Evolutionary conservation across 2,797 vertebrate genomes (phyloP), one percentile per base, ranked within the genome.

Genomic region (Tapera naevia): DNA sequence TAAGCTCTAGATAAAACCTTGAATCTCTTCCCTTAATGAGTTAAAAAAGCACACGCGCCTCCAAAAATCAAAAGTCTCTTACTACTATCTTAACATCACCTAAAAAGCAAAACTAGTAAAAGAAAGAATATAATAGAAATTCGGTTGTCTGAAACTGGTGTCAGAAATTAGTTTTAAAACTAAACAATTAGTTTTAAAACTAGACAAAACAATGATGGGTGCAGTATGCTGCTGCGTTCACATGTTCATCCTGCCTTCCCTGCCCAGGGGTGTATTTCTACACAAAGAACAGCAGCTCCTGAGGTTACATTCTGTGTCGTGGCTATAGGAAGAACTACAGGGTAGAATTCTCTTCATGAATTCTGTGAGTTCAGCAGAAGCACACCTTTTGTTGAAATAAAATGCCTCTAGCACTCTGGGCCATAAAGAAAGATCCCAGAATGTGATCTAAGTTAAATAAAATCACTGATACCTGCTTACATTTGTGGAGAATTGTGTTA

Each of bases 281-380:
- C 83, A 46, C 37, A 23, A 64, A 30, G 30, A 58, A 58, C 25
- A 37, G 45, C 39, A 67, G 37, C 21, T 76, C 35, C 25, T 48
- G 48, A 46, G n/a, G 27, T 15, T 56, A n/a, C 16, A 11, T 13
- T 2, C 1, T 15, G 25, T 3, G 1, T 9, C 35, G n/a, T 45
- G 50, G 32, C 48, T 53, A 7, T 2, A 30, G n/a, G 30, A 53
- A 64, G 13, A 60, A 23, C 54, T 35, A 28, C 22, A 24, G 22
- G 18, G 14, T 45, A 45, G 45, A 17, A 45, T 19, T 43, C 45
- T 45, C 45, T 46, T 71, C 8, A 13, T 12, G 23, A 76, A 48
- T 35, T 53, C 24, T 35, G 10, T 3, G 39, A 66, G 41, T 30
- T 66, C 58, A 80, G 25, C 17, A 73, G 27, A 73, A 60, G 39